Percentiles rank a stretch among this genome's conserved stretches.
These are phyloP conservation scores for Pocillopora verrucosa DNA, from an alignment of 64 coral and sea anemone genomes.

Conservation along the genomic window DNA sequence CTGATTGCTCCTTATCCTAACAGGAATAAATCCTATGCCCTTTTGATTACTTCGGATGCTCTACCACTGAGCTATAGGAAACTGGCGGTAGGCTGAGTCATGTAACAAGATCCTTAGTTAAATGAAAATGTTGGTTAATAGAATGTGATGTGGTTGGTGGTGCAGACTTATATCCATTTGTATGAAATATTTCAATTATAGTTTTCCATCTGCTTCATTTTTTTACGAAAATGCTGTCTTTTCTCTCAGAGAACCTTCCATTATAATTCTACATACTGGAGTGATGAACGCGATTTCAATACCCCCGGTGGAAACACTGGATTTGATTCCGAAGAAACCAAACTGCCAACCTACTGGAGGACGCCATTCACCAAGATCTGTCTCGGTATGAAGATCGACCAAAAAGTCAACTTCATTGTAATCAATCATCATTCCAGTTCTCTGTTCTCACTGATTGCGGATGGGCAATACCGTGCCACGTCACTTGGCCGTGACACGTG, in stretches of 20 bases:
- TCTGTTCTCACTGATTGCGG: slow-evolving; percentile 36
- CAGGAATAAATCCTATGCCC: too few relatives aligned
- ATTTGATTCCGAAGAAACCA: neutral
- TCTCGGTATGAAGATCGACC: slow-evolving; percentile 19
- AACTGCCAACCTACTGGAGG: neutral
- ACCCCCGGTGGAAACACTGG: neutral
- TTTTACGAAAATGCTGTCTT: neutral
- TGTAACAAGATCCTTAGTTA: too few relatives aligned
- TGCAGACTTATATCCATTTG: too few relatives aligned
- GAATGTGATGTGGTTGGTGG: too few relatives aligned
- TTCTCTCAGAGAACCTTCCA: neutral
- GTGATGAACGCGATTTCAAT: neutral
- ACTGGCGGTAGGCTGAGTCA: too few relatives aligned
- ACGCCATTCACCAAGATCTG: slow-evolving; percentile 1
- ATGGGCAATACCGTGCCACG: slow-evolving; percentile 22
- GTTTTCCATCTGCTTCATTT: too few relatives aligned
- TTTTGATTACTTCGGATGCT: too few relatives aligned
- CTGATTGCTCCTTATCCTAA: too few relatives aligned
- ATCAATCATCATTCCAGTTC: slow-evolving; percentile 7
- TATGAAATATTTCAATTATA: too few relatives aligned
- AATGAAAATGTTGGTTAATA: too few relatives aligned
- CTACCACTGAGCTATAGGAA: too few relatives aligned
- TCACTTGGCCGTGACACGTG: neutral
- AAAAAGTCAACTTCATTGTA: slow-evolving; percentile 6
- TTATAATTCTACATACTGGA: neutral